Conservation (phyloP, 2,797 vertebrate genomes). For the Octomys mimax region DNA sequence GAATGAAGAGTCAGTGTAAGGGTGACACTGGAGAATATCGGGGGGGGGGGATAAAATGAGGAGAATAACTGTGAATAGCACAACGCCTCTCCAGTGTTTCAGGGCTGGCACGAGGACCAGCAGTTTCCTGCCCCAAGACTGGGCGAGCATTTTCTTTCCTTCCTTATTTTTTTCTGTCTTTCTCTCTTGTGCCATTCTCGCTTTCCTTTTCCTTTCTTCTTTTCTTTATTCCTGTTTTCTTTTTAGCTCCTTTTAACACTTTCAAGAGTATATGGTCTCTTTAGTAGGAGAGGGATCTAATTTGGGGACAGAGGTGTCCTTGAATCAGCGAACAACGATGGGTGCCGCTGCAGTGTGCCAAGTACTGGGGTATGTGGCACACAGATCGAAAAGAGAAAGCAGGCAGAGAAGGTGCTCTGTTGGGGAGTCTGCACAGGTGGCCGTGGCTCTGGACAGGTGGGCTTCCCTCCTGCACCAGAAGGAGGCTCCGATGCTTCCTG, state of each 20-base stretch:
- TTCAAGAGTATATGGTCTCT: not conserved
- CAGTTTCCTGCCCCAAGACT: not conserved
- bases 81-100: not conserved
- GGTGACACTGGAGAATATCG: not conserved
- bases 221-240: not conserved
- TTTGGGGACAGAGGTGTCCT: not conserved
- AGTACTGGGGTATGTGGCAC: not conserved
- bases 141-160: not conserved
- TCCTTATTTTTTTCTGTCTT: not conserved
- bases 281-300: not conserved
- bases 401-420: not conserved
- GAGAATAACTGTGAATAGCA: not conserved
- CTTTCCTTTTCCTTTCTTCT: not conserved
- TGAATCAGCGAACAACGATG: not conserved
- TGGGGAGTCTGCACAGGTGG: not conserved
- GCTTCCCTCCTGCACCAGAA: not conserved
- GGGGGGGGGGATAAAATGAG: conserved; percentile 2
- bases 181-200: not conserved
- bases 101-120: not conserved
- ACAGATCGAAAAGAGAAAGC: not conserved
- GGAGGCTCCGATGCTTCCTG: not conserved
- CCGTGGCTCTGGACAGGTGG: not conserved
- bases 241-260: not conserved
- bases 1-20: conserved; percentile 50
- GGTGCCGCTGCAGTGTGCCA: not conserved